phyloP scores from a whole-genome alignment of 1,140 invertebrate genomes.

The Euura lappo region DNA sequence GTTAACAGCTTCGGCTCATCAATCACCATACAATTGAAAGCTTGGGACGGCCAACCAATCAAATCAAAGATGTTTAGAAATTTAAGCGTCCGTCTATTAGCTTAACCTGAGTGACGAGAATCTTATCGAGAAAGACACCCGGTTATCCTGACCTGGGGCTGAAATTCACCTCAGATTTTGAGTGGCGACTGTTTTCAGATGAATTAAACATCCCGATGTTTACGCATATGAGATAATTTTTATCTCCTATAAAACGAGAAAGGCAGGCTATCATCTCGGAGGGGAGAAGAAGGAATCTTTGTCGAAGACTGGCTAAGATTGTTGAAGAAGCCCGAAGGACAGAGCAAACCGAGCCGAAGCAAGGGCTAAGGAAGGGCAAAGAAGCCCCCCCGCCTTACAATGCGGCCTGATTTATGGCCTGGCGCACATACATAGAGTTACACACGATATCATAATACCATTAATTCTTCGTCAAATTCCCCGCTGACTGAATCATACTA shows the following conservation, averaged over 20 bases:
- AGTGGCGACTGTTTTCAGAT: neutral
- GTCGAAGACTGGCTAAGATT: too few relatives aligned
- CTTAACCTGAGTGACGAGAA: too few relatives aligned
- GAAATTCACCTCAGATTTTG: too few relatives aligned
- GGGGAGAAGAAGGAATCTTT: neutral
- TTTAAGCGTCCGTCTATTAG: too few relatives aligned
- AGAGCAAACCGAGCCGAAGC: neutral
- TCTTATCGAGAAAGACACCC: too few relatives aligned
- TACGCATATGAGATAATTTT: neutral
- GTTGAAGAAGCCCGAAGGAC: neutral
- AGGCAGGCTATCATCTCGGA: too few relatives aligned
- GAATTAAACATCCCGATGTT: neutral
- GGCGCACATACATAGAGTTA: conserved; percentile 60
- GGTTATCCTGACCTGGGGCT: too few relatives aligned
- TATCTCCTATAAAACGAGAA: too few relatives aligned
- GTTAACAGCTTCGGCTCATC: conserved; percentile 4
- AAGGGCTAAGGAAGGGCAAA: conserved; percentile 3
- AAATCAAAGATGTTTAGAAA: neutral
- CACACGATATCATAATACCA: conserved; percentile 64
- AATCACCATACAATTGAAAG: neutral
- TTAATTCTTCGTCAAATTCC: conserved; percentile 64
- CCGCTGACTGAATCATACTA: conserved; percentile 61
- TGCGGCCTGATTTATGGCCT: conserved; percentile 59
- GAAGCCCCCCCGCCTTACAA: conserved; percentile 48
- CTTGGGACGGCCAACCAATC: neutral